Conservation (phyloP, 2,888 invertebrate genomes). For the Agriopis marginaria region DNA sequence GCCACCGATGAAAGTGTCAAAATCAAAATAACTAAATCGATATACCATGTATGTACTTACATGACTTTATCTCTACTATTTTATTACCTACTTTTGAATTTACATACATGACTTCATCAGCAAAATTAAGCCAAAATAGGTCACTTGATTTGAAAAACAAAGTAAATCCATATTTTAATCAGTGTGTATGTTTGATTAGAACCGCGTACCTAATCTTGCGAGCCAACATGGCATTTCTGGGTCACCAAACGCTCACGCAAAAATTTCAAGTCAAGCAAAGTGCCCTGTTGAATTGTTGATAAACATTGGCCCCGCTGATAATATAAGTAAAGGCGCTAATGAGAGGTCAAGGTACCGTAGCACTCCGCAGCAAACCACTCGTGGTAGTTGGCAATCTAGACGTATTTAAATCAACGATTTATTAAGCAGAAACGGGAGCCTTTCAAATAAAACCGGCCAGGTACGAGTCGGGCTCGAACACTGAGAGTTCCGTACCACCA, state of each 20-base stretch:
- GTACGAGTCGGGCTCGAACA: too few species aligned
- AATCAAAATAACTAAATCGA: too few species aligned
- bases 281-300: conserved; percentile 27
- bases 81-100: too few species aligned
- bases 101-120: too few species aligned
- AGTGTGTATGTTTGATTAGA: conserved; percentile 3
- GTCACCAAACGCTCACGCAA: conserved; percentile 35
- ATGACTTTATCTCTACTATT: too few species aligned
- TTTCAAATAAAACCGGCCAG: too few species aligned
- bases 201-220: conserved; percentile 10
- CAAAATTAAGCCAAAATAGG: too few species aligned
- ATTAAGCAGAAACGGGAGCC: too few species aligned
- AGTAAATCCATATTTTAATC: neutral
- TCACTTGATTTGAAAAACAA: too few species aligned
- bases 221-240: conserved; percentile 36
- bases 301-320: conserved; percentile 33
- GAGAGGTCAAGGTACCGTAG: conserved; percentile 41
- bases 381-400: neutral
- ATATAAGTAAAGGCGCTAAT: conserved; percentile 35
- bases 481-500: too few species aligned
- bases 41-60: too few species aligned
- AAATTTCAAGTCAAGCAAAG: conserved; percentile 40
- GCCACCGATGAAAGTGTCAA: too few species aligned
- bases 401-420: neutral
- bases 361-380: conserved; percentile 10